These are phyloP conservation scores for Atrichornis clamosus DNA, from an alignment of 2,113 vertebrate genomes.

Conservation along the genomic window DNA sequence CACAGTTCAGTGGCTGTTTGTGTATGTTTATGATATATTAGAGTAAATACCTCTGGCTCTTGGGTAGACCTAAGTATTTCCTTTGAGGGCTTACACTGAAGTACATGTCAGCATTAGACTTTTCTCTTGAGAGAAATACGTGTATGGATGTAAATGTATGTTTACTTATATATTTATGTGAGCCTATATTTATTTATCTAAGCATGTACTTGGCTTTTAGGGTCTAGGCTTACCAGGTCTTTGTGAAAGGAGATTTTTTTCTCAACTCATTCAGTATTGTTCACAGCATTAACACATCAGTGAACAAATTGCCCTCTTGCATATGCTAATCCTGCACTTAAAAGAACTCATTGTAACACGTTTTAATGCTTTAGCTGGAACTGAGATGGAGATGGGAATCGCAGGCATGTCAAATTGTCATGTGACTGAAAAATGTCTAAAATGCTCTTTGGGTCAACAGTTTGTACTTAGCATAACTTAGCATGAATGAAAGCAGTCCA, in stretches of 20 bases:
- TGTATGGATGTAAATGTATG: rapidly evolving
- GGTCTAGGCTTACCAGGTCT: conserved; percentile 48
- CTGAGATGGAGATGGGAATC: conserved; percentile 66
- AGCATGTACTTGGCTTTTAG: conserved; percentile 39
- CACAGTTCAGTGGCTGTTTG: not conserved
- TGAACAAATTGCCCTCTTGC: conserved; percentile 83
- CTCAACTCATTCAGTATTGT: conserved; percentile 72
- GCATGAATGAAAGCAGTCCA: conserved; percentile 50
- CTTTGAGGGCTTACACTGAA: not conserved
- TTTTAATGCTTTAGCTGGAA: conserved; percentile 72
- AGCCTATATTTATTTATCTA: conserved; percentile 16
- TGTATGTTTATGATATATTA: not conserved
- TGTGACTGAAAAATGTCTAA: conserved; percentile 76
- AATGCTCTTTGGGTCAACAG: conserved; percentile 76
- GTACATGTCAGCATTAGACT: not conserved
- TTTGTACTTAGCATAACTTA: conserved; percentile 65
- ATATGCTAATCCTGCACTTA: conserved; percentile 81
- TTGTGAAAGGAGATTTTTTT: conserved; percentile 62
- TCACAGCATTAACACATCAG: conserved; percentile 77
- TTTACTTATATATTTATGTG: not conserved
- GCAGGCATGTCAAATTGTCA: conserved; percentile 68
- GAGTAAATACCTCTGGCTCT: not conserved
- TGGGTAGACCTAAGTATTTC: not conserved
- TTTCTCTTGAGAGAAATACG: rapidly evolving
- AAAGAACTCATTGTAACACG: conserved; percentile 79